Conservation (phyloP, 2,888 invertebrate genomes). For the Rhimphoctona megacephalus region DNA sequence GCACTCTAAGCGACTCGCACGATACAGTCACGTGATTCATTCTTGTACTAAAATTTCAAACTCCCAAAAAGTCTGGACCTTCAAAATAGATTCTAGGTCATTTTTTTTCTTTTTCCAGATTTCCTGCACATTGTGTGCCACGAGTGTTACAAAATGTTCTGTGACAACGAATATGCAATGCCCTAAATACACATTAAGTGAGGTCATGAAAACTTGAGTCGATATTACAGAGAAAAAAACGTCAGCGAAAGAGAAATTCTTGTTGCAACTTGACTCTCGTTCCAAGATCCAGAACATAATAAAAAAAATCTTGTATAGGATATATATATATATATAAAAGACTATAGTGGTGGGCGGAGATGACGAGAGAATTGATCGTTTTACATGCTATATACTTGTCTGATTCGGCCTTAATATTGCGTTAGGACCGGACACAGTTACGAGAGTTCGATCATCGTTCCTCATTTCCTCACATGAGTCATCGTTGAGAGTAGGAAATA, state of each 20-base stretch:
- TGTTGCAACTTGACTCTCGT: conserved; percentile 22
- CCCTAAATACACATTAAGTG: conserved; percentile 19
- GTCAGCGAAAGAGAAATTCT: conserved; percentile 30
- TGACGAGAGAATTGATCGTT: conserved; percentile 46
- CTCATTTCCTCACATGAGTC: conserved; percentile 48
- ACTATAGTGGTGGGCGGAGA: not conserved
- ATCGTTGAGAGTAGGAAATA: conserved; percentile 7
- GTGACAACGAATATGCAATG: conserved; percentile 1
- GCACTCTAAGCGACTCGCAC: not conserved
- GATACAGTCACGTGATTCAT: not conserved
- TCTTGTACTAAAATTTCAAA: not conserved
- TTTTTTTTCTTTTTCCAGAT: not conserved
- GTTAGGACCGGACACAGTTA: conserved; percentile 57
- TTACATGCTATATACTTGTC: conserved; percentile 22
- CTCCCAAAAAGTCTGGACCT: not conserved
- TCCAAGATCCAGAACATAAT: conserved; percentile 11
- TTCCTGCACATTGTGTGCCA: not conserved
- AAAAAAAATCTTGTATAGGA: not conserved
- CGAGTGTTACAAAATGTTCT: not conserved
- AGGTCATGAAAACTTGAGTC: conserved; percentile 28
- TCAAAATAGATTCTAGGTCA: not conserved
- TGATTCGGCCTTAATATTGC: conserved; percentile 44
- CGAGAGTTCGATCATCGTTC: conserved; percentile 50
- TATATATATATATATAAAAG: not conserved
- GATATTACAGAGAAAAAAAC: not conserved